phyloP scores from a whole-genome alignment of 2,888 invertebrate genomes.

The Cryptus armator region DNA sequence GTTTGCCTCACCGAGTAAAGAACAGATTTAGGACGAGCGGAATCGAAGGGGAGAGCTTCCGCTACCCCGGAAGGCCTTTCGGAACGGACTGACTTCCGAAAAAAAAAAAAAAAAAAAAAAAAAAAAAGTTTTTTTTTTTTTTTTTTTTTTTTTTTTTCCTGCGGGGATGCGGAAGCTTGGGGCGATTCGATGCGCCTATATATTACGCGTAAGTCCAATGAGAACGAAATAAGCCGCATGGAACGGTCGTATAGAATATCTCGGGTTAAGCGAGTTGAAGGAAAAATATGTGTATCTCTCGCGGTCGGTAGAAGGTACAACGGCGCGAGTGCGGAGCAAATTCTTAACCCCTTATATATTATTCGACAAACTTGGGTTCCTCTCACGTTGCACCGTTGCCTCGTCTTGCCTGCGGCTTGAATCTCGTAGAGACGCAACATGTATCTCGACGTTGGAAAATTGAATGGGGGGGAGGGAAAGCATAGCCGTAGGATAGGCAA shows the following conservation, averaged over 20 bases:
- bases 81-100: too few species aligned
- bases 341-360: constrained; percentile 9
- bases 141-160: too few species aligned
- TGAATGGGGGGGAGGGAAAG: neutral
- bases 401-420: neutral
- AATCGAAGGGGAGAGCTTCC: too few species aligned
- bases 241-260: neutral
- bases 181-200: too few species aligned
- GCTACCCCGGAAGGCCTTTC: too few species aligned
- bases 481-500: neutral
- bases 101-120: too few species aligned
- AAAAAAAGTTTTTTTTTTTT: too few species aligned
- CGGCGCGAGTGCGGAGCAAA: neutral
- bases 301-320: neutral
- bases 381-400: neutral
- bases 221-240: too few species aligned
- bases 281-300: neutral
- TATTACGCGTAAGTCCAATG: too few species aligned
- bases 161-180: too few species aligned
- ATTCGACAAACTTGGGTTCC: neutral
- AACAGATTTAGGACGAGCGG: too few species aligned
- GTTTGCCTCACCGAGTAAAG: neutral
- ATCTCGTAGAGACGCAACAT: neutral
- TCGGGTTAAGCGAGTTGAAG: neutral
- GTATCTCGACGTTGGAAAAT: constrained; percentile 11